Base-by-base conservation (phyloP, 1,140 invertebrate genomes). In the Zaprionus gabonicus region DNA sequence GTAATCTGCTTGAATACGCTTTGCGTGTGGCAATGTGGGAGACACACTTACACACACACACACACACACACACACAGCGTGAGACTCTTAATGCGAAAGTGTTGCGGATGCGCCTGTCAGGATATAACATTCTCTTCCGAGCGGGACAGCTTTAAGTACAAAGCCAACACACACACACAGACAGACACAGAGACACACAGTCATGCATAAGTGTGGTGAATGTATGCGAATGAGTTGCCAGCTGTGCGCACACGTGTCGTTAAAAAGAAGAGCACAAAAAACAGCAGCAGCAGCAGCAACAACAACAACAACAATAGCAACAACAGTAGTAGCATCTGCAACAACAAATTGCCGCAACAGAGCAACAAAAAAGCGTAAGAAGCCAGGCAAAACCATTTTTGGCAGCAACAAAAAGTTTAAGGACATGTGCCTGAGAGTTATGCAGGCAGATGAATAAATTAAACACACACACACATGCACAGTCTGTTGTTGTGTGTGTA, bases 181-280 rank as follows among this genome's bases (percentile, higher is more conserved):
- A 20, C 49, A 25, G n/a, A 36, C 34, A 69, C 49, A 20, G 46
- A 25, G n/a, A 36, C 34, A 69, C 49, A 57, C 36, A 20, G 12
- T 64, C 28, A 63, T 12, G 64, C 28, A 63, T n/a, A 15, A 23
- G 4, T 69, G 41, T 62, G 31, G 58, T 15, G 70, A 70, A 36
- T 71, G 69, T 75, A 68, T 80, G 66, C 57, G 71, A 66, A 65
- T 66, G 82, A 51, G 70, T 65, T 80, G 86, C 70, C 85, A 90
- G 81, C 71, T 90, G 86, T 85, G 85, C 68, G 78, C 85, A 81
- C 78, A 90, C 79, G 86, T 85, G 79, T 68, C 85, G 49, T 70
- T 81, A 76, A 76, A 80, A 65, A 78, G 65, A 77, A 76, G 65
- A 41, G 60, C 49, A 44, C 44, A 60, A 51, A 27, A 53, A 80